phyloP scores from a whole-genome alignment of 1,140 invertebrate genomes.

The Leptoteleia sp. region DNA sequence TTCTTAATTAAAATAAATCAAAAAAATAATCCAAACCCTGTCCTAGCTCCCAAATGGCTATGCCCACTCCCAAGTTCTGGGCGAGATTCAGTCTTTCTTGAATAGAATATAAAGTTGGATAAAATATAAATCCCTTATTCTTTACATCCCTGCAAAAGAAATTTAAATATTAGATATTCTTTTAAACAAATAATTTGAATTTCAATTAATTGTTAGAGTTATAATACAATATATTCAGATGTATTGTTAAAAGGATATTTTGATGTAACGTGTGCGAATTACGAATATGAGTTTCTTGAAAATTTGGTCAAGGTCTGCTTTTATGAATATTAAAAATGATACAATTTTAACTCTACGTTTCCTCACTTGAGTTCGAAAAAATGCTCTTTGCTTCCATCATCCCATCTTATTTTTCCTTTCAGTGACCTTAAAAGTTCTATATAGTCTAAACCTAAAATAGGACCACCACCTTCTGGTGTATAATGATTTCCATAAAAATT shows the following conservation, averaged over 20 bases:
- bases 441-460: constrained; percentile 90
- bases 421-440: constrained; percentile 85
- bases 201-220: too few relatives aligned
- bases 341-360: too few relatives aligned
- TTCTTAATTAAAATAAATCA: constrained; percentile 89
- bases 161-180: too few relatives aligned
- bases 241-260: too few relatives aligned
- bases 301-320: too few relatives aligned
- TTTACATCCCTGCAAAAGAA: constrained; percentile 63
- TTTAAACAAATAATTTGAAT: too few relatives aligned
- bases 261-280: too few relatives aligned
- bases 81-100: constrained; percentile 90
- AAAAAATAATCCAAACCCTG: constrained; percentile 98
- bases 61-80: constrained; percentile 88
- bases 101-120: constrained; percentile 93
- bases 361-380: constrained; percentile 92
- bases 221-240: too few relatives aligned
- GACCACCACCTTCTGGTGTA: constrained; percentile 87
- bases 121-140: constrained; percentile 88
- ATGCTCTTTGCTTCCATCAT: constrained; percentile 90
- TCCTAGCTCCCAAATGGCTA: constrained; percentile 97
- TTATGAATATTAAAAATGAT: too few relatives aligned
- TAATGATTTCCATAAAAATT: constrained; percentile 98
- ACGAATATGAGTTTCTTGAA: too few relatives aligned
- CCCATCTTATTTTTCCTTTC: constrained; percentile 89